Evolutionary conservation across 1,140 invertebrate genomes (phyloP).

Genomic region (Drosophila sp.): DNA sequence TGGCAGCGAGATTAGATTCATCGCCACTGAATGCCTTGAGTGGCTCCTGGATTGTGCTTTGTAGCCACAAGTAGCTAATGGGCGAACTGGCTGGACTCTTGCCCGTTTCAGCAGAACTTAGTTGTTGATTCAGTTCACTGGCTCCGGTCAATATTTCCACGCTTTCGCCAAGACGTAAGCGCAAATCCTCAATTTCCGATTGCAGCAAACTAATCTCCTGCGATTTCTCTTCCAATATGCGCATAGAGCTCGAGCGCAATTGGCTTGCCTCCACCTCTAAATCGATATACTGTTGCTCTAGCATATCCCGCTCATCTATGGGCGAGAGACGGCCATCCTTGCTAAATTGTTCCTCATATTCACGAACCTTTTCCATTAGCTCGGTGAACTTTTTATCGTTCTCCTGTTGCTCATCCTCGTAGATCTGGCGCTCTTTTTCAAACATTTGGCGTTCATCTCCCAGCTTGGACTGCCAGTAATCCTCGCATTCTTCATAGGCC

Average conservation of each 20-base stretch:
- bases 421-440: slow-evolving; percentile 89
- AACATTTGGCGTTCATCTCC: slow-evolving; percentile 90
- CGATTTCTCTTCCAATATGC: slow-evolving; percentile 83
- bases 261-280: slow-evolving; percentile 88
- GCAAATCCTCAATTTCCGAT: slow-evolving; percentile 83
- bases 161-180: slow-evolving; percentile 72
- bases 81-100: slow-evolving; percentile 82
- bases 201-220: slow-evolving; percentile 85
- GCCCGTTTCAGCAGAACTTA: slow-evolving; percentile 44
- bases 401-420: slow-evolving; percentile 89
- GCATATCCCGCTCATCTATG: slow-evolving; percentile 89
- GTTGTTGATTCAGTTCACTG: slow-evolving; percentile 65
- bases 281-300: slow-evolving; percentile 90
- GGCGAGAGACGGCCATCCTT: slow-evolving; percentile 87
- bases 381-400: slow-evolving; percentile 91
- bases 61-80: slow-evolving; percentile 83
- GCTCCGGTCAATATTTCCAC: slow-evolving; percentile 78
- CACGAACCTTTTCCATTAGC: slow-evolving; percentile 89
- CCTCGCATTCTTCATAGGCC: slow-evolving; percentile 93
- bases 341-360: slow-evolving; percentile 91
- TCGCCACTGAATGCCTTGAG: slow-evolving; percentile 51
- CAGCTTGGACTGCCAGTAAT: slow-evolving; percentile 92
- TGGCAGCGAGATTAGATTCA: slow-evolving; percentile 37
- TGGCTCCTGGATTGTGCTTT: slow-evolving; percentile 83
- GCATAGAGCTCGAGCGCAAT: slow-evolving; percentile 74